Evolutionary conservation across 2,797 vertebrate genomes (phyloP).

Genomic region (Hylomyscus alleni): DNA sequence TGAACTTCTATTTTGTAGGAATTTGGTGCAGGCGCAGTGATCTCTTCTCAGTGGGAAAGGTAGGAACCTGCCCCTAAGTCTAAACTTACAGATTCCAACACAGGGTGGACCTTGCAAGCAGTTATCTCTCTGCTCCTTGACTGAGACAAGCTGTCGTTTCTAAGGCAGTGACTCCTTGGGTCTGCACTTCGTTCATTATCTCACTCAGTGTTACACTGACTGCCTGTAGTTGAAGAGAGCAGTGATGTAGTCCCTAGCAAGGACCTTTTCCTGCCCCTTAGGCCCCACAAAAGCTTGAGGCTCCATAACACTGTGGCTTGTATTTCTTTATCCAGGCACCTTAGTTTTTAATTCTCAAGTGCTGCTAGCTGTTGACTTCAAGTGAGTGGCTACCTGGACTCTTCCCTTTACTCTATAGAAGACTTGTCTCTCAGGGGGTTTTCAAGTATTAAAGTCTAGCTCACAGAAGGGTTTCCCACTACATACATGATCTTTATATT

Average conservation of each 20-base stretch:
- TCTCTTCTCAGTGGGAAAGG: neutral
- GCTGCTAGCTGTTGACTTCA: neutral
- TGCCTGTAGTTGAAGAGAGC: neutral
- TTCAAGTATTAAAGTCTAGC: neutral
- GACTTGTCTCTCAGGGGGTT: neutral
- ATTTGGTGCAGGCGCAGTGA: neutral
- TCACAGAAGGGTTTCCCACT: neutral
- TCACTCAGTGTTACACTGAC: neutral
- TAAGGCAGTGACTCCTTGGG: neutral
- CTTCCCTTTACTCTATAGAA: neutral
- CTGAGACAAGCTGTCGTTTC: neutral
- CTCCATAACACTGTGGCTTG: conserved; percentile 31
- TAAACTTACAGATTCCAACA: neutral
- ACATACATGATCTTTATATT: conserved; percentile 30
- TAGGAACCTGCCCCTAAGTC: neutral
- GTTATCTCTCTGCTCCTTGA: neutral
- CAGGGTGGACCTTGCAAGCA: neutral
- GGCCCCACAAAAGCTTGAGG: neutral
- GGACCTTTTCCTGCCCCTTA: neutral
- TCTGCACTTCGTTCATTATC: neutral
- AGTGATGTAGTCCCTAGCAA: neutral
- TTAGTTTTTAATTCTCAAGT: neutral
- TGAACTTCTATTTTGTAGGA: neutral
- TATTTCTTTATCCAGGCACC: neutral
- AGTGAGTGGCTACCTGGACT: neutral